Evolutionary conservation across 2,888 invertebrate species (phyloP).

Genomic region (Dilophus febrilis): DNA sequence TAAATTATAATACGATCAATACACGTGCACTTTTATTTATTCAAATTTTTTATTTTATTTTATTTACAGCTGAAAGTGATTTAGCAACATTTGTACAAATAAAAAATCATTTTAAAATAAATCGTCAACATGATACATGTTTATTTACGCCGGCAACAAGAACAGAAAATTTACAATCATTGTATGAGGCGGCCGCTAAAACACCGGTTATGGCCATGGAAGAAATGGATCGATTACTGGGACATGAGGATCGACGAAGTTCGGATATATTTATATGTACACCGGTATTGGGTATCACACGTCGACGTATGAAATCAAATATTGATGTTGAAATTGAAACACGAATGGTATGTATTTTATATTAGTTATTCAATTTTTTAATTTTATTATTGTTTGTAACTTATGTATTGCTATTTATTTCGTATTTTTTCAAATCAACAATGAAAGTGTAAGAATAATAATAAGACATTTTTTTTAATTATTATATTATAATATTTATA

Average conservation of each 20-base stretch:
- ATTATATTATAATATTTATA: too few species aligned
- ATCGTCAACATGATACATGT: slow-evolving; percentile 48
- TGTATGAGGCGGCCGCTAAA: slow-evolving; percentile 63
- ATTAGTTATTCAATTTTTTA: too few species aligned
- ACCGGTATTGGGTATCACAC: slow-evolving; percentile 56
- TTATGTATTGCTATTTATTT: too few species aligned
- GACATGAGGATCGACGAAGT: slow-evolving; percentile 41
- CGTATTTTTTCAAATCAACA: too few species aligned
- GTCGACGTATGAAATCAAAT: slow-evolving; percentile 47
- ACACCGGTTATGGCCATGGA: slow-evolving; percentile 44
- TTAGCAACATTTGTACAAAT: slow-evolving; percentile 69
- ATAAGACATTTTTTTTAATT: too few species aligned
- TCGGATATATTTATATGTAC: slow-evolving; percentile 64
- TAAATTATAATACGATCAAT: too few species aligned
- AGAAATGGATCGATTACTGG: slow-evolving; percentile 48
- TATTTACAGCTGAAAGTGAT: slow-evolving; percentile 77
- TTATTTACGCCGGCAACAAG: slow-evolving; percentile 60
- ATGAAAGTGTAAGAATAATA: too few species aligned
- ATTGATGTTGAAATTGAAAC: slow-evolving; percentile 76
- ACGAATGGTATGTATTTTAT: slow-evolving; percentile 63
- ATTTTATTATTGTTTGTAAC: too few species aligned
- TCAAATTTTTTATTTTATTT: slow-evolving; percentile 14
- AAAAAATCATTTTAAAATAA: slow-evolving; percentile 58
- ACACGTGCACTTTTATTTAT: too few species aligned
- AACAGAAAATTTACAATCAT: slow-evolving; percentile 53